Conservation (phyloP, 2,888 invertebrate genomes). For the Acleris emargana region DNA sequence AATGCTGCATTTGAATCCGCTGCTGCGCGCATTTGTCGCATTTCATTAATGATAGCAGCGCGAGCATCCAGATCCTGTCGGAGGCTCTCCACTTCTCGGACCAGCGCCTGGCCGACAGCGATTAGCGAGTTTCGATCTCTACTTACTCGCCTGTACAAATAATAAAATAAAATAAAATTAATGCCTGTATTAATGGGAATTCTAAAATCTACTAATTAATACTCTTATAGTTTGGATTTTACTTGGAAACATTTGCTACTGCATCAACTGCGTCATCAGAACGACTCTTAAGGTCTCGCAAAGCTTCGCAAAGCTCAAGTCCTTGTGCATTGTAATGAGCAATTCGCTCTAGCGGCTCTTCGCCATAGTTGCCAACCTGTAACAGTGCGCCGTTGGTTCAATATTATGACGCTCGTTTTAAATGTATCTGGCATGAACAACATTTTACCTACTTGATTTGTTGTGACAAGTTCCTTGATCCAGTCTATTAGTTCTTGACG, state of each 20-base stretch:
- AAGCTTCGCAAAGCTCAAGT: constrained; percentile 64
- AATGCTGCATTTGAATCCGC: constrained; percentile 50
- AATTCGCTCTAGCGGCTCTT: constrained; percentile 61
- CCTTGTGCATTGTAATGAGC: constrained; percentile 66
- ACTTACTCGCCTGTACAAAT: constrained; percentile 56
- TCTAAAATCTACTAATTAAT: background rate
- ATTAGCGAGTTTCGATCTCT: constrained; percentile 63
- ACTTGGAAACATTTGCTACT: constrained; percentile 67
- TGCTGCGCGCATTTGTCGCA: constrained; percentile 51
- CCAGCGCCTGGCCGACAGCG: constrained; percentile 67
- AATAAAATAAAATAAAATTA: no score
- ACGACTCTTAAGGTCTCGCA: constrained; percentile 61
- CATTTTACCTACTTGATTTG: constrained; percentile 38
- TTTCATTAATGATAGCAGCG: constrained; percentile 48
- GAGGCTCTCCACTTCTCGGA: constrained; percentile 67
- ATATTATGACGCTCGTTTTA: no score
- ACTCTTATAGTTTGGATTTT: constrained; percentile 39
- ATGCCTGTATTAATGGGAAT: background rate
- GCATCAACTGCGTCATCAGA: constrained; percentile 62
- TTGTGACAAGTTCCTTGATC: constrained; percentile 66
- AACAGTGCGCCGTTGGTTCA: no score
- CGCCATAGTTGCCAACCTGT: constrained; percentile 40
- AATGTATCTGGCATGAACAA: no score
- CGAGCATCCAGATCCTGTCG: constrained; percentile 63
- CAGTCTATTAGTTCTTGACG: constrained; percentile 77